These are phyloP conservation scores for Petromus typicus DNA, from an alignment of 2,113 vertebrate species.

Conservation along the genomic window DNA sequence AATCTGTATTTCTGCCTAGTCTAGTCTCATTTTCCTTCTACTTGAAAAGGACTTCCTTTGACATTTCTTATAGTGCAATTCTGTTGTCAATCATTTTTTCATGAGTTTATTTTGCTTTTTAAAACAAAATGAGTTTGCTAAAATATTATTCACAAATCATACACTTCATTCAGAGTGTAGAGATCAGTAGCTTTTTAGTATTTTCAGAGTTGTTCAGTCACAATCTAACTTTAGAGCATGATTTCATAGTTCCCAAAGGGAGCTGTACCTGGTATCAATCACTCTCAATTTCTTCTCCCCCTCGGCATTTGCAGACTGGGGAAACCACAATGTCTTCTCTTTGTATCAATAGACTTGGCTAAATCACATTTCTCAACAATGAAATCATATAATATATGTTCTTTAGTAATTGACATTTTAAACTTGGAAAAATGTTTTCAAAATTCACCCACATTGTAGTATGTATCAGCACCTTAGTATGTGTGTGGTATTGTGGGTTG, in stretches of 20 bases:
- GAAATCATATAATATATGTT: not conserved
- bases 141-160: not conserved
- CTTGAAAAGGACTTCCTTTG: slow-evolving; percentile 1
- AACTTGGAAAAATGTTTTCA: not conserved
- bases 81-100: not conserved
- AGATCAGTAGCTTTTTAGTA: not conserved
- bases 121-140: not conserved
- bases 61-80: not conserved
- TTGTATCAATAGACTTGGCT: not conserved
- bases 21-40: not conserved
- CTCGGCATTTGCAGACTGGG: not conserved
- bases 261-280: not conserved
- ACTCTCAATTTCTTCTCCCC: not conserved
- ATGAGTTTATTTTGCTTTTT: slow-evolving; percentile 29
- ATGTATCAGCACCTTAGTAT: not conserved
- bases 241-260: not conserved
- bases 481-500: not conserved
- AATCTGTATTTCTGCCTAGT: not conserved
- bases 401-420: not conserved
- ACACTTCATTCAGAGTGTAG: not conserved
- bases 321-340: not conserved
- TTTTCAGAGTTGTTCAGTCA: not conserved
- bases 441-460: not conserved
- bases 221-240: not conserved
- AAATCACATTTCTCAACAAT: not conserved